Conservation (phyloP, 2,113 vertebrate genomes). For the Pygoscelis antarcticus region DNA sequence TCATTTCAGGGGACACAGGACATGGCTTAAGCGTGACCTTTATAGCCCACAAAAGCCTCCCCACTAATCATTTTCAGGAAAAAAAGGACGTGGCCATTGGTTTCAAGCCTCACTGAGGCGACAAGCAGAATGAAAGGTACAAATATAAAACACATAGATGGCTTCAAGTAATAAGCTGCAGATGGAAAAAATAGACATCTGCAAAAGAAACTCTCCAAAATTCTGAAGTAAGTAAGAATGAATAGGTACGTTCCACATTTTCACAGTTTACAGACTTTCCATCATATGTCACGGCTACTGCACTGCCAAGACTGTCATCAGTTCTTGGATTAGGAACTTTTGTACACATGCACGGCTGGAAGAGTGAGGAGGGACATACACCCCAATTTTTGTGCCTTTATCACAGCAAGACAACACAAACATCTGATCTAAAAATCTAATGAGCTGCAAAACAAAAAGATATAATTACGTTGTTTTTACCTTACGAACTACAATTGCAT, state of each 20-base stretch:
- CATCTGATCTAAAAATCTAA: not conserved
- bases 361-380: not conserved
- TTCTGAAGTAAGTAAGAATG: not conserved
- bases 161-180: not conserved
- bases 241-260: not conserved
- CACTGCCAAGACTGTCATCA: not conserved
- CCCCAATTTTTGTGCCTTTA: not conserved
- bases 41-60: not conserved
- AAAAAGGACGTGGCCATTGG: not conserved
- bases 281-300: not conserved
- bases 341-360: accelerated
- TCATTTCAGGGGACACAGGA: not conserved
- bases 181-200: not conserved
- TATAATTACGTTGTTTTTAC: constrained; percentile 54
- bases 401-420: not conserved
- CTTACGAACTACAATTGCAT: constrained; percentile 94
- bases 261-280: not conserved
- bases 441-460: not conserved
- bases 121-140: not conserved
- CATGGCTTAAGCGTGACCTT: not conserved
- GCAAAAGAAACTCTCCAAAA: not conserved
- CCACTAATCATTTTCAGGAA: not conserved
- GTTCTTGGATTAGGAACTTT: not conserved
- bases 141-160: accelerated
- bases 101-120: not conserved